Conservation (phyloP, 1,140 invertebrate species). For the Trachymyrmex septentrionalis region DNA sequence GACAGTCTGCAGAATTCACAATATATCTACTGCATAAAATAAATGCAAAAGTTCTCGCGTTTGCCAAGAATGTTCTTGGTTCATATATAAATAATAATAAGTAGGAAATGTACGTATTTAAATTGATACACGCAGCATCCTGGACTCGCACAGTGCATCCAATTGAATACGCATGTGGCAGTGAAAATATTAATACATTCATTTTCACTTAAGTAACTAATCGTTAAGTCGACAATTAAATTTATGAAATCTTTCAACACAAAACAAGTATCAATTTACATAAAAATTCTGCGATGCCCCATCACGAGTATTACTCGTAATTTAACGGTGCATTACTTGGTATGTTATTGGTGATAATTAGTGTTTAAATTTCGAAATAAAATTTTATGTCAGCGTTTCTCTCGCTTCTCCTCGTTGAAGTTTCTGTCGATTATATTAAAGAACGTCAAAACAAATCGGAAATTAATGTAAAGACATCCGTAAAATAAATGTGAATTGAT, state of each 20-base stretch:
- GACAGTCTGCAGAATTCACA: too few relatives aligned
- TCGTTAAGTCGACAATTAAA: neutral
- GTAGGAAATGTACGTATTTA: too few relatives aligned
- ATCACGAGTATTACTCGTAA: slow-evolving; percentile 12
- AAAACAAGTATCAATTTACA: neutral
- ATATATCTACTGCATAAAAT: too few relatives aligned
- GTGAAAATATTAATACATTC: neutral
- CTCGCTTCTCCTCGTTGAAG: neutral
- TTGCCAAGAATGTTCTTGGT: too few relatives aligned
- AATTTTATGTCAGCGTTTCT: slow-evolving; percentile 22
- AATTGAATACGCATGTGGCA: too few relatives aligned
- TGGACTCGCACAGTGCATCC: too few relatives aligned
- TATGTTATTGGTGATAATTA: slow-evolving; percentile 24
- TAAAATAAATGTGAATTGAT: slow-evolving; percentile 46
- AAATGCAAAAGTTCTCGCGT: too few relatives aligned
- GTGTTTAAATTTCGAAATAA: slow-evolving; percentile 34
- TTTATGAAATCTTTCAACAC: neutral
- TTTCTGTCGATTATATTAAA: slow-evolving; percentile 11
- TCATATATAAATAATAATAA: too few relatives aligned
- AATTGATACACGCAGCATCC: too few relatives aligned
- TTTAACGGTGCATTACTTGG: slow-evolving; percentile 19
- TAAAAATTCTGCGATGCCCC: neutral
- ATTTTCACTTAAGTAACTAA: slow-evolving; percentile 8
- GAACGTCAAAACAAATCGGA: slow-evolving; percentile 19
- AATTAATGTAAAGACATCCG: slow-evolving; percentile 20